Base-by-base conservation (phyloP, 2,888 invertebrate species). In the Agonopterix heracliana region DNA sequence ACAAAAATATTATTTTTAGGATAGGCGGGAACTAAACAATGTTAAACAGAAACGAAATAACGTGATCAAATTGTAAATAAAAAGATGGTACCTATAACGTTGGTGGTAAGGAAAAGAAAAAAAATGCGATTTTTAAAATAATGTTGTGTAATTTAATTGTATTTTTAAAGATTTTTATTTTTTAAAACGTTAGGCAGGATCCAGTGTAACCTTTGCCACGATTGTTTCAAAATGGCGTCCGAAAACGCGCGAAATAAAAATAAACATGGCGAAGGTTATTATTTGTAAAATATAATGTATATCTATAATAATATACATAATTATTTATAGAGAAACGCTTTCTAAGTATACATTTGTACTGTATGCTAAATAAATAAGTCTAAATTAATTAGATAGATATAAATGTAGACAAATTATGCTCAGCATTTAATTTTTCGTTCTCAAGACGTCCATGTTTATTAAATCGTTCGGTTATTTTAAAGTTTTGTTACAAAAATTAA, bases 1-100 rank as follows among this genome's bases (percentile, higher is more conserved):
- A 26, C 26, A 26, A 10, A 41, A 12, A 13, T 41, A 41, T 41
- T 41, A 41, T 41, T 58, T 59, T 57, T 83, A 84, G 82, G 77
- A 67, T 81, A 83, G 75, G 63, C 55, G 59, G 70, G 57, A 83
- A 83, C 80, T 71, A 76, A 77, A 84, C 82, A 84, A 83, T 82
- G 83, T 85, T 74, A 65, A 70, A 68, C 69, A 65, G 82, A 82
- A 85, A 82, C 84, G 84, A 85, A 82, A 52, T 59, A 71, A 79
- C 58, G 81, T 80, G 78, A 80, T 81, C 59, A 67, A 71, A 66
- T 58, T 68, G 79, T 81, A 82, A 71, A 71, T 80, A 82, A 74
- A 66, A 59, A 68, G 64, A 71, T 60, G 65, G 66, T 70, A 26
- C 26, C 26, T 26, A 64, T 71, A 67, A 65, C 41, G 41, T 60